Conservation (phyloP, 2,113 vertebrate genomes). For the Sander vitreus region DNA sequence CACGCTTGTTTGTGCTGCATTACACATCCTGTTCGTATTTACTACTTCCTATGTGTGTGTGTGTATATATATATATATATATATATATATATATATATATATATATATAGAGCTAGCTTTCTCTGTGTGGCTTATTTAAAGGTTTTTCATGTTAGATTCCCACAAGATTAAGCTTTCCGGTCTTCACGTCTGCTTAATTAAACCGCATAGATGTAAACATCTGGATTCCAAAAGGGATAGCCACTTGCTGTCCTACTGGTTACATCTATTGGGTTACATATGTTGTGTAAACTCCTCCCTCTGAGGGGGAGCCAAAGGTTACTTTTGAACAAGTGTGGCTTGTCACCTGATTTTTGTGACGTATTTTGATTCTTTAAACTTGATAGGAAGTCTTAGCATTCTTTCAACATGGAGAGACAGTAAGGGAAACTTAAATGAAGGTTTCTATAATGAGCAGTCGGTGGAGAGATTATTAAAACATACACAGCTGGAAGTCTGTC, state of each 20-base stretch:
- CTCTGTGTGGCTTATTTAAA: slow-evolving; percentile 1
- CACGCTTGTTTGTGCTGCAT: slow-evolving; percentile 9
- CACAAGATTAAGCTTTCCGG: neutral
- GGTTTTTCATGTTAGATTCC: slow-evolving; percentile 12
- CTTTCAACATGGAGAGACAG: neutral
- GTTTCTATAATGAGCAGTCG: slow-evolving; percentile 13
- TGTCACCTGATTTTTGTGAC: slow-evolving; percentile 19
- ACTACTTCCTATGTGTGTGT: slow-evolving; percentile 40
- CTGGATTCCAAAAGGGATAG: slow-evolving; percentile 26
- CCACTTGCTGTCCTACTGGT: slow-evolving; percentile 46
- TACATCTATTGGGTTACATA: slow-evolving; percentile 63
- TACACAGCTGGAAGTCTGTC: slow-evolving; percentile 26
- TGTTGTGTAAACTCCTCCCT: slow-evolving; percentile 24
- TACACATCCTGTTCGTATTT: slow-evolving; percentile 58
- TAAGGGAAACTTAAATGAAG: neutral
- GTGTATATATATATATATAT: too few relatives aligned
- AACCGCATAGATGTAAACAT: slow-evolving; percentile 56
- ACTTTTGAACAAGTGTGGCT: slow-evolving; percentile 45
- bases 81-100: too few relatives aligned
- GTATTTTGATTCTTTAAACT: slow-evolving; percentile 3
- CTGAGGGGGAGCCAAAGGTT: slow-evolving; percentile 30
- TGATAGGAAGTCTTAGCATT: neutral
- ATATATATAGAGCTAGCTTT: neutral
- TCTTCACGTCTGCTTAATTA: slow-evolving; percentile 27
- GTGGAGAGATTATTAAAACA: neutral